Evolutionary conservation across 2,888 invertebrate genomes (phyloP).

Genomic region (Lasiommata megera): DNA sequence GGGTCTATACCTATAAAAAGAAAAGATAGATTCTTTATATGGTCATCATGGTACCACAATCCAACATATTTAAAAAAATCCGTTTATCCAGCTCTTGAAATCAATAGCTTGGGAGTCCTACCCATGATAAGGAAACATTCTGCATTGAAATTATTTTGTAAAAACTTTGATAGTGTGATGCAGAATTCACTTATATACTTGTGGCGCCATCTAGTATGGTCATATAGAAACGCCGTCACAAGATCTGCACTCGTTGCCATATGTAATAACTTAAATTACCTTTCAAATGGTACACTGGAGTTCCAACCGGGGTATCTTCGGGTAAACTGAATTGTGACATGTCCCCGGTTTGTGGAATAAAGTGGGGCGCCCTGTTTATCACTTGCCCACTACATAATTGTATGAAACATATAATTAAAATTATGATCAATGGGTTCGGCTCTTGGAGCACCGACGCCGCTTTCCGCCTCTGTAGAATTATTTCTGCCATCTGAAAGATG

Average conservation of each 20-base stretch:
- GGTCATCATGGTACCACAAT: too few species aligned
- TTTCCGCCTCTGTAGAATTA: slow-evolving; percentile 63
- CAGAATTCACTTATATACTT: too few species aligned
- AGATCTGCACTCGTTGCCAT: too few species aligned
- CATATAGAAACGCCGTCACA: too few species aligned
- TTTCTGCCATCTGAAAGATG: slow-evolving; percentile 72
- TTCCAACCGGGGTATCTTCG: slow-evolving; percentile 88
- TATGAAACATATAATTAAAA: slow-evolving; percentile 51
- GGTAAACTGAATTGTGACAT: slow-evolving; percentile 88
- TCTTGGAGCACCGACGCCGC: slow-evolving; percentile 56
- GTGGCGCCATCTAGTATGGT: too few species aligned
- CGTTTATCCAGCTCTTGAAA: too few species aligned
- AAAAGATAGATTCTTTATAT: background rate
- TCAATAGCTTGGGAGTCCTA: too few species aligned
- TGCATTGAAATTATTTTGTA: too few species aligned
- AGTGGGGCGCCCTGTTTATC: slow-evolving; percentile 87
- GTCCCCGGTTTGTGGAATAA: slow-evolving; percentile 87
- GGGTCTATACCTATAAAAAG: slow-evolving; percentile 84
- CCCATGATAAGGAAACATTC: too few species aligned
- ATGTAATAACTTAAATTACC: slow-evolving; percentile 75
- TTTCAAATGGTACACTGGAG: slow-evolving; percentile 88
- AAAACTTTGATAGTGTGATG: too few species aligned
- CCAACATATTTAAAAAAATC: too few species aligned
- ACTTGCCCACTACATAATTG: slow-evolving; percentile 70
- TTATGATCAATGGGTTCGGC: slow-evolving; percentile 56